Conservation (phyloP, 2,113 vertebrate genomes). For the rabbit (Oryctolagus cuniculus) region DNA sequence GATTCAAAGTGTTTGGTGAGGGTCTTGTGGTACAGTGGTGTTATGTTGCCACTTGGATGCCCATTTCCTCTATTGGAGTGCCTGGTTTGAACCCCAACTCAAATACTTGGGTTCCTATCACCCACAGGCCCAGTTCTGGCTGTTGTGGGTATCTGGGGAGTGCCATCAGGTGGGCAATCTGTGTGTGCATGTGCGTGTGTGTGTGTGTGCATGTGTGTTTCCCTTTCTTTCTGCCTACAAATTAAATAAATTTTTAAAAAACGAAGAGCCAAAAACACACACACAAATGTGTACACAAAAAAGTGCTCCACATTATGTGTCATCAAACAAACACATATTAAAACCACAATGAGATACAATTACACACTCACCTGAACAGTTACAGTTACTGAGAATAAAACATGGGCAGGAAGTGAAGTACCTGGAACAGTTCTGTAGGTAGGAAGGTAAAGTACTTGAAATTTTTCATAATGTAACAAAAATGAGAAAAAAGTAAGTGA, state of each 20-base stretch:
- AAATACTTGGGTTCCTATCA: too few relatives aligned
- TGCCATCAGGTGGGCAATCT: too few relatives aligned
- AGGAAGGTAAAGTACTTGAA: background rate
- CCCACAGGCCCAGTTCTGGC: too few relatives aligned
- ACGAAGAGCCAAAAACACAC: background rate
- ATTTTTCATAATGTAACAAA: background rate
- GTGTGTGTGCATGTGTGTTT: too few relatives aligned
- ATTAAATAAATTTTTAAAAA: too few relatives aligned
- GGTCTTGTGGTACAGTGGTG: too few relatives aligned
- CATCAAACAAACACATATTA: slow-evolving; percentile 37
- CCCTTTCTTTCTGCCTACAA: too few relatives aligned
- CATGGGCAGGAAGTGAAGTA: fast-evolving
- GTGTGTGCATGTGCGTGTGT: too few relatives aligned
- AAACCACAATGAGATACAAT: background rate
- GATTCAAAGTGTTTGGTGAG: background rate
- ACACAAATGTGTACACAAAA: background rate
- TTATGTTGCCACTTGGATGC: too few relatives aligned
- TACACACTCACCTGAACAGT: background rate
- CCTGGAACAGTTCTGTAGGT: fast-evolving
- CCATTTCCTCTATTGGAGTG: too few relatives aligned
- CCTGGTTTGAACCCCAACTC: too few relatives aligned
- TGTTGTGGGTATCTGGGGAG: too few relatives aligned
- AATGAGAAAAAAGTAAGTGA: background rate
- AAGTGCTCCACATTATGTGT: background rate
- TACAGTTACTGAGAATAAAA: background rate